Percentiles rank a stretch among this genome's conserved stretches.
Evolutionary conservation across 2,888 invertebrate species (phyloP).

Genomic region (Conus canariensis): DNA sequence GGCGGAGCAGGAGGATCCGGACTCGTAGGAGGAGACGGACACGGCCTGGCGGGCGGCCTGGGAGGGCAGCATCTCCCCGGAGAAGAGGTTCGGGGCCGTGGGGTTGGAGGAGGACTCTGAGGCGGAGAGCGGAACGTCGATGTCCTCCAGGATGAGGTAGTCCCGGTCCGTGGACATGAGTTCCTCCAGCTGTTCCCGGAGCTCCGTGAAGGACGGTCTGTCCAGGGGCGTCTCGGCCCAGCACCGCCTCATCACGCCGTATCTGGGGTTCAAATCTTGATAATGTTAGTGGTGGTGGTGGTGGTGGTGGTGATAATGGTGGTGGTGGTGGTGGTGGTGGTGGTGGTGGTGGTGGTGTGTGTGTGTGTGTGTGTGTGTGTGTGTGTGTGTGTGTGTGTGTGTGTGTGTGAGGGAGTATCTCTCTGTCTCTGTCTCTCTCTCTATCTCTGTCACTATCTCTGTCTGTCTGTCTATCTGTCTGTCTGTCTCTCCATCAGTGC

Average conservation of each 20-base stretch:
- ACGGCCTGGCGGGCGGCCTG: constrained; percentile 16
- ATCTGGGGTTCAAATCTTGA: constrained; percentile 61
- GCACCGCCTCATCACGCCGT: constrained; percentile 75
- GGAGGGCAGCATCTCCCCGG: constrained; percentile 37
- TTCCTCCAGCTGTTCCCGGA: constrained; percentile 72
- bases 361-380: too few species aligned
- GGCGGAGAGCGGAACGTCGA: constrained; percentile 71
- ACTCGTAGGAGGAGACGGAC: constrained; percentile 12
- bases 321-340: not conserved
- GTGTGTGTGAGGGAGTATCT: too few species aligned
- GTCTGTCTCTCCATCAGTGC: too few species aligned
- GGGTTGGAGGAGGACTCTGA: constrained; percentile 67
- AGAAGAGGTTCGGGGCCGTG: constrained; percentile 28
- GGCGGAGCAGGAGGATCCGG: not conserved
- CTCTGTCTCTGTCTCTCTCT: too few species aligned
- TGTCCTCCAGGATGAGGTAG: constrained; percentile 76
- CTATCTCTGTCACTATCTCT: too few species aligned
- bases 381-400: too few species aligned
- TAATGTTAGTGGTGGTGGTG: not conserved
- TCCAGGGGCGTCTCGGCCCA: constrained; percentile 74
- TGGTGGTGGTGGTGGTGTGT: not conserved
- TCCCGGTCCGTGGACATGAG: constrained; percentile 71
- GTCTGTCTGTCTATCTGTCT: too few species aligned
- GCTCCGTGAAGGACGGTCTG: constrained; percentile 72
- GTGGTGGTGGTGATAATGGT: too few species aligned